Evolutionary conservation across 2,888 invertebrate genomes (phyloP).

Genomic region (Pseudanteris insignis): DNA sequence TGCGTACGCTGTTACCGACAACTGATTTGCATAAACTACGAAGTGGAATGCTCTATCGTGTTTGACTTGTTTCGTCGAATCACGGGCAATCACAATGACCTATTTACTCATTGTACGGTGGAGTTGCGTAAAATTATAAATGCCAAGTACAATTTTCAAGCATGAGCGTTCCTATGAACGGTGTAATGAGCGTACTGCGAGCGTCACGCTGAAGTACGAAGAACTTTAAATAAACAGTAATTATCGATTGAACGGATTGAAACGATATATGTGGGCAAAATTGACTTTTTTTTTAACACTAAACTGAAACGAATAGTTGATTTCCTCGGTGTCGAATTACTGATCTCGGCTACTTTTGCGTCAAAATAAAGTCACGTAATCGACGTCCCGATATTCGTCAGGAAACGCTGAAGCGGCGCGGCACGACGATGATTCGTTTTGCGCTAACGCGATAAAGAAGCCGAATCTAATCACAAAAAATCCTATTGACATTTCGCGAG

Average conservation of each 20-base stretch:
- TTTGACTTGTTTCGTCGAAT: constrained; percentile 19
- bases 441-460: constrained; percentile 16
- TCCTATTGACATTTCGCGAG: constrained; percentile 22
- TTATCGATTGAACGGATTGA: no score
- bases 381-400: constrained; percentile 13
- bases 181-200: no score
- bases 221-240: no score
- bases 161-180: no score
- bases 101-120: constrained; percentile 20
- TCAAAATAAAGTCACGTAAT: constrained; percentile 14
- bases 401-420: constrained; percentile 5
- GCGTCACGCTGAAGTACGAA: no score
- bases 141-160: constrained; percentile 13
- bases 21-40: constrained; percentile 32
- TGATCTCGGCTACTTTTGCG: no score
- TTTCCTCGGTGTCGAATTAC: no score
- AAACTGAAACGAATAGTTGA: no score
- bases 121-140: constrained; percentile 10
- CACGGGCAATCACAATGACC: constrained; percentile 26
- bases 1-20: constrained; percentile 27
- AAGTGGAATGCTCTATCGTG: constrained; percentile 17
- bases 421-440: constrained; percentile 21
- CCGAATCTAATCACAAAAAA: constrained; percentile 32
- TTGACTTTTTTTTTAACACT: no score
- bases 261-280: no score